phyloP scores from a whole-genome alignment of 1,140 invertebrate species.

The Gonioctena quinquepunctata region DNA sequence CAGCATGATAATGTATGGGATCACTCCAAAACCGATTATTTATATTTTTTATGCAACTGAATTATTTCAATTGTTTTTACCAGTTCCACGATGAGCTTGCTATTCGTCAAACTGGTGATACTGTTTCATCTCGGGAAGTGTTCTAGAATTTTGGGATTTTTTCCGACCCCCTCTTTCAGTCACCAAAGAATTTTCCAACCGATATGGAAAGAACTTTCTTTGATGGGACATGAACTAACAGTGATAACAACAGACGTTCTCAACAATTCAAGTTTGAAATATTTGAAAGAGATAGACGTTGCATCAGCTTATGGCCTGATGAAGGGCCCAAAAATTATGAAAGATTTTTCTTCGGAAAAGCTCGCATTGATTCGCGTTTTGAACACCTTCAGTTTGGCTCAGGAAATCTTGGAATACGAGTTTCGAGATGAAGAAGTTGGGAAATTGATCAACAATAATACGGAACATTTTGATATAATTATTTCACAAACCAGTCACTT shows the following conservation, averaged over 20 bases:
- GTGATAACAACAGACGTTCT: constrained; percentile 25
- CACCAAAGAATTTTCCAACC: constrained; percentile 52
- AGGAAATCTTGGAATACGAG: constrained; percentile 16
- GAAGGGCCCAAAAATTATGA: neutral
- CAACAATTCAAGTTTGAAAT: constrained; percentile 31
- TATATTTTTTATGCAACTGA: too few species aligned
- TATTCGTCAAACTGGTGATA: neutral
- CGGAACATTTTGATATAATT: constrained; percentile 44
- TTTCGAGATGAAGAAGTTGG: constrained; percentile 45
- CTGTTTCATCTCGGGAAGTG: constrained; percentile 2
- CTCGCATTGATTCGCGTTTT: neutral
- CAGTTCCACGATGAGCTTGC: too few species aligned
- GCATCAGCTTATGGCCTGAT: neutral
- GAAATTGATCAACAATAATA: constrained; percentile 35
- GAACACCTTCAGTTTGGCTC: neutral
- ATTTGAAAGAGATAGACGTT: constrained; percentile 42
- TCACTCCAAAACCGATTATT: too few species aligned
- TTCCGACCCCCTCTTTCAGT: constrained; percentile 53
- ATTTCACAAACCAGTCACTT: constrained; percentile 18
- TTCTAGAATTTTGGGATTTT: constrained; percentile 50
- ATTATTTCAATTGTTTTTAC: too few species aligned
- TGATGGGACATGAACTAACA: constrained; percentile 48
- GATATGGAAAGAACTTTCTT: constrained; percentile 50
- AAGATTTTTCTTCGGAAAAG: neutral
- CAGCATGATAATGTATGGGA: too few species aligned